These are phyloP conservation scores for Proteles cristata DNA, from an alignment of 2,113 vertebrate genomes.

Conservation along the genomic window DNA sequence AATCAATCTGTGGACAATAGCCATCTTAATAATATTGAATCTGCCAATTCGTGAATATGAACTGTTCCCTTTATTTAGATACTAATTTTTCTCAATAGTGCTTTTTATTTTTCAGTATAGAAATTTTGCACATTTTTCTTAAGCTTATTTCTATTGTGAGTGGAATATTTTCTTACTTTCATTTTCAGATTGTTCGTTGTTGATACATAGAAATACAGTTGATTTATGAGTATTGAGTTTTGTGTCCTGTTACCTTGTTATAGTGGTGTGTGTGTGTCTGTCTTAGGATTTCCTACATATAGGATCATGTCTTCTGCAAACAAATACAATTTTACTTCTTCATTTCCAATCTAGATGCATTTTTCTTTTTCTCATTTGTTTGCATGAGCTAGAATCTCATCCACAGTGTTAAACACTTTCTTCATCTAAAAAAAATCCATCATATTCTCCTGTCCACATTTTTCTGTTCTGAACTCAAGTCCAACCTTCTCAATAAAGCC, in stretches of 20 bases:
- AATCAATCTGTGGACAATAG: neutral
- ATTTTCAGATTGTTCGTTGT: neutral
- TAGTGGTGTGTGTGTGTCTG: neutral
- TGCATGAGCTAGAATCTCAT: neutral
- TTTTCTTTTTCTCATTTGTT: conserved; percentile 8
- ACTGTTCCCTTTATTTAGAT: conserved; percentile 22
- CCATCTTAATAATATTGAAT: neutral
- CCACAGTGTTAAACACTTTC: neutral
- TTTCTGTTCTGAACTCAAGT: neutral
- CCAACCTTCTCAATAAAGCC: neutral
- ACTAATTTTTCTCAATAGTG: neutral
- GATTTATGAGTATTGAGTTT: neutral
- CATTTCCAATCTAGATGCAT: neutral
- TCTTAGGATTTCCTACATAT: neutral
- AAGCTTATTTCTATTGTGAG: neutral
- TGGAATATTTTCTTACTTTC: neutral
- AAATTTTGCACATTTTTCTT: neutral
- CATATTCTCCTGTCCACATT: neutral
- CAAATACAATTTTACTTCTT: neutral
- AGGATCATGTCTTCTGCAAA: neutral
- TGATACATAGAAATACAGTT: neutral
- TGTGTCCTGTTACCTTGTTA: neutral
- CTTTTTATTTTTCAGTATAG: neutral
- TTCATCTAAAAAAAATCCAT: neutral
- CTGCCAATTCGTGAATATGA: neutral